These are phyloP conservation scores for Varroa destructor DNA, from an alignment of 1,140 invertebrate genomes.

Conservation along the genomic window DNA sequence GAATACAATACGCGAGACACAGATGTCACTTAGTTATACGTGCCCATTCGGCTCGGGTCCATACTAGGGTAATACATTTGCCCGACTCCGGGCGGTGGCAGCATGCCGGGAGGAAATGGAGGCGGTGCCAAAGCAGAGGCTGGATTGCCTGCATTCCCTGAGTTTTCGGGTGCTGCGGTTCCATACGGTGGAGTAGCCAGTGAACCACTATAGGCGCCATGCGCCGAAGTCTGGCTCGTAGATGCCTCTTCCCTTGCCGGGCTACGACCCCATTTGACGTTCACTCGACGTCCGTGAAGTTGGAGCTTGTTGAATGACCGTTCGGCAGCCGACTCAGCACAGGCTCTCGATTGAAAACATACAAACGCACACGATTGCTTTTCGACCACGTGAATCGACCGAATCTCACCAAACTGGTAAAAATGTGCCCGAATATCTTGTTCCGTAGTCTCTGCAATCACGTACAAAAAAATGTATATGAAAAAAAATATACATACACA, in stretches of 20 bases:
- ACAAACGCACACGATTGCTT: constrained; percentile 96
- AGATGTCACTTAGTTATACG: constrained; percentile 5
- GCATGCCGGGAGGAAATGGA: background rate
- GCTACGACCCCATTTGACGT: constrained; percentile 78
- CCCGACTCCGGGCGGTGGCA: background rate
- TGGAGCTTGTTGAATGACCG: constrained; percentile 92
- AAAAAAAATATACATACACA: no score
- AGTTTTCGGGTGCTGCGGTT: no score
- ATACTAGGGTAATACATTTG: constrained; percentile 29
- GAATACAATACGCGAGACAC: no score
- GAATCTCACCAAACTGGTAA: constrained; percentile 98
- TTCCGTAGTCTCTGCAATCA: constrained; percentile 58
- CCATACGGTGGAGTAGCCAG: no score
- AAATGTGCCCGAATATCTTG: constrained; percentile 82
- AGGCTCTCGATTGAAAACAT: constrained; percentile 74
- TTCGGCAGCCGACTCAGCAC: constrained; percentile 85
- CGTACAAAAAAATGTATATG: no score
- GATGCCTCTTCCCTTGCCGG: constrained; percentile 30
- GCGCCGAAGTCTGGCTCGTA: background rate
- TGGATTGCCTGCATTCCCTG: background rate
- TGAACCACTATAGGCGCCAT: background rate
- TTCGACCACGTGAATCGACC: constrained; percentile 74
- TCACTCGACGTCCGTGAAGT: constrained; percentile 66
- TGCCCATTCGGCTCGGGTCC: constrained; percentile 16
- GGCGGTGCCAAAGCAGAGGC: background rate